Base-by-base conservation (phyloP, 2,797 vertebrate genomes). In the Lerista edwardsae region DNA sequence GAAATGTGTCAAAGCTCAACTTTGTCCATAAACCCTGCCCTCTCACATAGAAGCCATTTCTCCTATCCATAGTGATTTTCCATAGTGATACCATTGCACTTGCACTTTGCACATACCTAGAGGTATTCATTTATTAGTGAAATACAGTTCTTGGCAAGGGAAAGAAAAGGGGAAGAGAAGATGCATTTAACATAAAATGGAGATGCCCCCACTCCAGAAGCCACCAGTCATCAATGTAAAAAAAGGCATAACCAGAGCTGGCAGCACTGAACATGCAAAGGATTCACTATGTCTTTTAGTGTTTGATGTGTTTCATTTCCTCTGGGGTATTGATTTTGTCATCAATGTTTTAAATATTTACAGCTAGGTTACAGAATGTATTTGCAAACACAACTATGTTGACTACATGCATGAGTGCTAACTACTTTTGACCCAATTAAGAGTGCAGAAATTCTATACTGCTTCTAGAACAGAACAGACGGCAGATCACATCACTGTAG, bases 221-320 rank as follows among this genome's bases (percentile, higher is more conserved):
- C 51, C 19, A 59, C 10, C 59, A 73, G 10, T 4, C 62, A 41
- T 55, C 47, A 39, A 39, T 72, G 17, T 8, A 79, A 29, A 29
- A 8, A 59, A 4, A n/a, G n/a, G n/a, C 10, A 41, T 55, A 72
- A 62, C 3, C 17, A 47, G 65, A 75, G 51, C 73, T 34, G 12
- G 75, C 74, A 82, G n/a, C 61, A 65, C 71, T 62, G 19, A 27
- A 75, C 27, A 76, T 29, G 10, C 25, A 55, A 90, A 75, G 83
- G 85, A 85, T 90, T 91, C 31, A 82, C 64, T 87, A 82, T 74
- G 88, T 59, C 73, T 44, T 82, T 29, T 69, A 84, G 44, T 75
- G 93, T 89, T 59, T 78, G 79, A 78, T 87, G 36, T 44, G 1
- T 62, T 79, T 81, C 84, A 87, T 83, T 86, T 84, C 86, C 65